These are phyloP conservation scores for Numenius phaeopus DNA, from an alignment of 2,797 vertebrate genomes.

Conservation along the genomic window DNA sequence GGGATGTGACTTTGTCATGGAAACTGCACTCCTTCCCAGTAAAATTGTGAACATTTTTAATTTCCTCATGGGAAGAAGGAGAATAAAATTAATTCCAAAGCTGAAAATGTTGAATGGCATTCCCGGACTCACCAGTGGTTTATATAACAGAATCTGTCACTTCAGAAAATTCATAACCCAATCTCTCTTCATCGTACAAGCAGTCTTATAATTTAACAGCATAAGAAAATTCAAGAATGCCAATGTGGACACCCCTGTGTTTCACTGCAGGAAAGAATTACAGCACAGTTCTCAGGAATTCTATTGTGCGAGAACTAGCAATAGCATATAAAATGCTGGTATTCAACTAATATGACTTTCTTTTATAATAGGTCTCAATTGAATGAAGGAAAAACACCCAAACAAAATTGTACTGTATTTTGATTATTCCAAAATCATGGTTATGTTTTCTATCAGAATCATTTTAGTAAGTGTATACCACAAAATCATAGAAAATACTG, in stretches of 20 bases:
- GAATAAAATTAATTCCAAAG: slow-evolving; percentile 55
- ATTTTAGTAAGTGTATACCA: background rate
- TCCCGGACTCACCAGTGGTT: slow-evolving; percentile 25
- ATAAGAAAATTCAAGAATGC: slow-evolving; percentile 60
- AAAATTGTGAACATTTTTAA: slow-evolving; percentile 25
- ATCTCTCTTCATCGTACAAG: slow-evolving; percentile 13
- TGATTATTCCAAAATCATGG: slow-evolving; percentile 42
- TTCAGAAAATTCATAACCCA: slow-evolving; percentile 43
- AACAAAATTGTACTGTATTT: slow-evolving; percentile 26
- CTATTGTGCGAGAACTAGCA: slow-evolving; percentile 38
- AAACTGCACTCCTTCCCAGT: background rate
- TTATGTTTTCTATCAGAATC: background rate
- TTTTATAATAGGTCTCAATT: background rate
- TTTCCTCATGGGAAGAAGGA: background rate
- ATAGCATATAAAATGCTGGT: slow-evolving; percentile 22
- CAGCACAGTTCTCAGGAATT: slow-evolving; percentile 46
- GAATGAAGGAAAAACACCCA: slow-evolving; percentile 24
- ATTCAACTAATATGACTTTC: slow-evolving; percentile 37
- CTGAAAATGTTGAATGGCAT: slow-evolving; percentile 40
- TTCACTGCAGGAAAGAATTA: slow-evolving; percentile 66
- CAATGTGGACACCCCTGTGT: slow-evolving; percentile 57
- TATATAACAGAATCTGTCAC: background rate
- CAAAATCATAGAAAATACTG: slow-evolving; percentile 30
- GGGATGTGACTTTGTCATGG: slow-evolving; percentile 46
- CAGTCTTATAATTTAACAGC: slow-evolving; percentile 58